Conservation (phyloP, 2,113 vertebrate genomes). For the Nannobrachium achirus region DNA sequence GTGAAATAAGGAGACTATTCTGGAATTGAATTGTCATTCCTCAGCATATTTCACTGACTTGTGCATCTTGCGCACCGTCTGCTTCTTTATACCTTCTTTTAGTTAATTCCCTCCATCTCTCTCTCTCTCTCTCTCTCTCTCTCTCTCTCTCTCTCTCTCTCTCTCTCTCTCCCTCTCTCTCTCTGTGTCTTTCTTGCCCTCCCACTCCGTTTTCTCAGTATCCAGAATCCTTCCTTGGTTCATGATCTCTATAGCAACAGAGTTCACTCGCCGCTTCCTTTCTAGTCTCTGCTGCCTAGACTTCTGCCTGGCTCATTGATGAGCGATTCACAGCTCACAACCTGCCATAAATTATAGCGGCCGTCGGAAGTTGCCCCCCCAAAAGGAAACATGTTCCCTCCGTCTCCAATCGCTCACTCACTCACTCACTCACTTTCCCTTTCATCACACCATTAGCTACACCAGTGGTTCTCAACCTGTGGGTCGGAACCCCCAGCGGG, state of each 20-base stretch:
- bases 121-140: neutral
- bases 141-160: neutral
- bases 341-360: constrained; percentile 20
- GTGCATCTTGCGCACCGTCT: neutral
- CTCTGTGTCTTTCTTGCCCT: neutral
- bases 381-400: neutral
- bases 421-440: neutral
- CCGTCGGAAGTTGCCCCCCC: neutral
- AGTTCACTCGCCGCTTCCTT: neutral
- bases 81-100: neutral
- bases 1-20: constrained; percentile 29
- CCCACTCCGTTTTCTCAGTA: neutral
- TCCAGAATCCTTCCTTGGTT: neutral
- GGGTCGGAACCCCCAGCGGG: no score
- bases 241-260: constrained; percentile 25
- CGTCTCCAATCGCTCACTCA: neutral
- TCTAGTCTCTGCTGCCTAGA: neutral
- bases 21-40: constrained; percentile 12
- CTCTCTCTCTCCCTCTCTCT: neutral
- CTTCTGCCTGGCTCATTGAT: constrained; percentile 13
- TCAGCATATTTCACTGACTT: neutral
- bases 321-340: neutral
- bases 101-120: neutral
- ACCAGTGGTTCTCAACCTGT: no score
- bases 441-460: neutral